Percentiles rank a stretch among this genome's conserved stretches.
These are phyloP conservation scores for Diplosoma virens DNA, from an alignment of 23 tunicate species.

Conservation along the genomic window DNA sequence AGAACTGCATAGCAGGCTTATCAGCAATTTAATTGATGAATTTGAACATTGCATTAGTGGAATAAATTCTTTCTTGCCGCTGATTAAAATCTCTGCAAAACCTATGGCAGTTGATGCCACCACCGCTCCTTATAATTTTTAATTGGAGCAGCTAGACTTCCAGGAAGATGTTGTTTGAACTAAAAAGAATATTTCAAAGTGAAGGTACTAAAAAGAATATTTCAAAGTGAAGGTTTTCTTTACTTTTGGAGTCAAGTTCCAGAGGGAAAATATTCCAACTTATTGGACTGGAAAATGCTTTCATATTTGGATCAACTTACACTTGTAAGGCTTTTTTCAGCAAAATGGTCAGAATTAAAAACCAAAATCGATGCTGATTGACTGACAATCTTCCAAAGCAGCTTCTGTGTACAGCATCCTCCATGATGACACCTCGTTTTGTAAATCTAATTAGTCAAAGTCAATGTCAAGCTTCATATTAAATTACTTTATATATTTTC, in stretches of 20 bases:
- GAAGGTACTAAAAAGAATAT: neutral
- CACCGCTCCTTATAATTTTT: slow-evolving; percentile 44
- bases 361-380: slow-evolving; percentile 39
- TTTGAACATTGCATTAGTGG: neutral
- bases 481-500: slow-evolving; percentile 3
- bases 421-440: slow-evolving; percentile 18
- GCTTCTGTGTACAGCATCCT: slow-evolving; percentile 19
- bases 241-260: too few relatives aligned
- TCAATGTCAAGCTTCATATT: slow-evolving; percentile 13
- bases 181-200: slow-evolving; percentile 18
- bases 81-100: slow-evolving; percentile 30
- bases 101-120: slow-evolving; percentile 26
- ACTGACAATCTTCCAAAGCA: slow-evolving; percentile 35
- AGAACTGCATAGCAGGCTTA: neutral
- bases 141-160: slow-evolving; percentile 41
- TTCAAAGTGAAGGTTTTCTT: too few relatives aligned
- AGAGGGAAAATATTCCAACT: too few relatives aligned
- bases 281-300: neutral
- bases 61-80: slow-evolving; percentile 37
- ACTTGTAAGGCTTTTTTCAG: slow-evolving; percentile 15
- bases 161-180: slow-evolving; percentile 39
- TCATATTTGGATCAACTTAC: neutral
- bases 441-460: slow-evolving; percentile 9
- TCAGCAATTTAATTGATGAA: slow-evolving; percentile 15
- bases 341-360: slow-evolving; percentile 41